Conservation (phyloP, 2,888 invertebrate species). For the Eristalinus aeneus region DNA sequence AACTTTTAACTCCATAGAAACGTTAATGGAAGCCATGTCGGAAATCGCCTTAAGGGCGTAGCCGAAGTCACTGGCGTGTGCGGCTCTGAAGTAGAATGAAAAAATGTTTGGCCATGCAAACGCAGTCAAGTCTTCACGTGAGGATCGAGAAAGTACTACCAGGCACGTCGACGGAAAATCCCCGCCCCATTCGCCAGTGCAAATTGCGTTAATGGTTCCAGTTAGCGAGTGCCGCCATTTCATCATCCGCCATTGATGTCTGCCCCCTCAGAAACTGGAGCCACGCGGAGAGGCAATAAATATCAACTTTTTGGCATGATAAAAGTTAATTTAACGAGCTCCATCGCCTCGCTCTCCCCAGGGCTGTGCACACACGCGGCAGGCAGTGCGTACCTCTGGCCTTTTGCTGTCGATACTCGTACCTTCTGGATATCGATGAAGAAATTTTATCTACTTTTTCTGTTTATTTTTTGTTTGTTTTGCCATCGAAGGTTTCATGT, state of each 20-base stretch:
- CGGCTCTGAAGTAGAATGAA: no score
- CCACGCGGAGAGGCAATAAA: constrained; percentile 50
- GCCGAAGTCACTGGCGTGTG: no score
- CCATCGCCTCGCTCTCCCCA: constrained; percentile 27
- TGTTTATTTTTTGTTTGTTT: constrained; percentile 44
- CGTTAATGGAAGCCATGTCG: no score
- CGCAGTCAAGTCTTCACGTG: no score
- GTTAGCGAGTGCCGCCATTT: constrained; percentile 33
- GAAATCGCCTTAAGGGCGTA: no score
- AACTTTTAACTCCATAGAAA: no score
- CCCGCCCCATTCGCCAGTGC: background rate
- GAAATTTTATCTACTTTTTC: constrained; percentile 17
- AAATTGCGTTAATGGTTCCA: constrained; percentile 39
- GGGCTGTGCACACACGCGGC: constrained; percentile 19
- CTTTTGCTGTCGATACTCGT: background rate
- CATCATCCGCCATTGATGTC: constrained; percentile 43
- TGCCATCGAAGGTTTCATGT: constrained; percentile 10
- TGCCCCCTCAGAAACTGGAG: constrained; percentile 28
- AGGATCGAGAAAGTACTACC: background rate
- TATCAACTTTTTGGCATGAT: constrained; percentile 65
- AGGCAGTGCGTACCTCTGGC: background rate
- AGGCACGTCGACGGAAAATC: background rate
- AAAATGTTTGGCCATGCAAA: no score
- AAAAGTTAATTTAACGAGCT: constrained; percentile 66
- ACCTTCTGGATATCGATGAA: background rate